Percentiles rank a stretch among this genome's conserved stretches.
These are phyloP conservation scores for Drosophila mettleri DNA, from an alignment of 2,888 invertebrate species.

Conservation along the genomic window DNA sequence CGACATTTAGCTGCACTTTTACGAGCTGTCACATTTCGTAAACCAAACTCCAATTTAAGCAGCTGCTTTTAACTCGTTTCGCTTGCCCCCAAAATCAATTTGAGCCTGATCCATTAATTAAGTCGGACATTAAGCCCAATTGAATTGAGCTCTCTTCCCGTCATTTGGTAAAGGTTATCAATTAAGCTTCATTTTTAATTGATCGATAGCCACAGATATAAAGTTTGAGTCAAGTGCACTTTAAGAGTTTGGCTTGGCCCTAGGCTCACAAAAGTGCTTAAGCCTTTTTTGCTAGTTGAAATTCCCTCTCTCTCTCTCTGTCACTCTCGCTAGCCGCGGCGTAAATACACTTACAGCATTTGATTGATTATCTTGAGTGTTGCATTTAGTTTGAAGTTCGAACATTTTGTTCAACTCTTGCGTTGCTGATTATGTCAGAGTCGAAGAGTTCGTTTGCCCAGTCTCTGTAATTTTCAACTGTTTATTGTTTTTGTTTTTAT, in stretches of 20 bases:
- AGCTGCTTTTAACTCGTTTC: not conserved
- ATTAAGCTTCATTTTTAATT: constrained; percentile 68
- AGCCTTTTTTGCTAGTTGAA: not conserved
- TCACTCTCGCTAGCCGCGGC: not conserved
- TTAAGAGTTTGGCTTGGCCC: constrained; percentile 36
- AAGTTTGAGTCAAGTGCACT: constrained; percentile 57
- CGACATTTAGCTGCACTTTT: not conserved
- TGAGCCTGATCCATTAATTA: constrained; percentile 67
- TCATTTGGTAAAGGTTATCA: constrained; percentile 40
- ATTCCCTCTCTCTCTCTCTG: not conserved
- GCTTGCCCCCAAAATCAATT: constrained; percentile 12
- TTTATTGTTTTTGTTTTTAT: constrained; percentile 20
- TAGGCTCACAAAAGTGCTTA: constrained; percentile 37
- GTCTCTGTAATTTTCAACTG: constrained; percentile 28
- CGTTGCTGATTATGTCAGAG: constrained; percentile 9
- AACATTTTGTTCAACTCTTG: constrained; percentile 4
- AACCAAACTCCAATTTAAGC: not conserved
- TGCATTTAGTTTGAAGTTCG: constrained; percentile 6
- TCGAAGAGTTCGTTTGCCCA: constrained; percentile 11
- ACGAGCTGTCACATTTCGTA: constrained; percentile 2
- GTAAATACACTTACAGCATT: not conserved
- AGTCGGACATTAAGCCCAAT: constrained; percentile 58
- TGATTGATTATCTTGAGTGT: constrained; percentile 27
- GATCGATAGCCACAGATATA: constrained; percentile 56
- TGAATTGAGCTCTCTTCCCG: constrained; percentile 12